phyloP scores from a whole-genome alignment of 1,140 invertebrate genomes.

The Nebria ingens region DNA sequence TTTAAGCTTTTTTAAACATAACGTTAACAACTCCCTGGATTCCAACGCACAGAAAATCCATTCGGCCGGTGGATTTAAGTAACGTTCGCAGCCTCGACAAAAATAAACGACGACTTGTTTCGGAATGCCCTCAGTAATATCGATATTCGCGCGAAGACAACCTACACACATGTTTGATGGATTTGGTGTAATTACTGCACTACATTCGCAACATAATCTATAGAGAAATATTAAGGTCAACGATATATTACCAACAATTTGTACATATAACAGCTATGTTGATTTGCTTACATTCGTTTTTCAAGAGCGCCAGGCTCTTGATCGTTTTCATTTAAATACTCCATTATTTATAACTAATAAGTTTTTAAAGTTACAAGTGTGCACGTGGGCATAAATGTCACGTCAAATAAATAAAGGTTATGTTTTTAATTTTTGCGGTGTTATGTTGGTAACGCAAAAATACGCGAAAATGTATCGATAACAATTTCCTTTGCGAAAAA shows the following conservation, averaged over 20 bases:
- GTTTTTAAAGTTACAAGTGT: not conserved
- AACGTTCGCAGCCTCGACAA: slow-evolving; percentile 88
- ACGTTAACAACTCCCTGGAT: slow-evolving; percentile 80
- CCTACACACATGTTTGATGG: slow-evolving; percentile 95
- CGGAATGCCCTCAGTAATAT: slow-evolving; percentile 93
- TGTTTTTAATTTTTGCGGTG: no score
- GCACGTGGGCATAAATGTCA: no score
- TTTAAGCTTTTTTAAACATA: slow-evolving; percentile 93
- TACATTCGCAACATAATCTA: slow-evolving; percentile 74
- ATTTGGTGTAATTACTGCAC: slow-evolving; percentile 79
- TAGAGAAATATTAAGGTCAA: slow-evolving; percentile 17
- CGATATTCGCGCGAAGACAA: slow-evolving; percentile 81
- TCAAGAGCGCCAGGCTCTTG: not conserved
- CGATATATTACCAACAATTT: not conserved
- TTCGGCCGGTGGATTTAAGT: slow-evolving; percentile 84
- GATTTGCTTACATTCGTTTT: not conserved
- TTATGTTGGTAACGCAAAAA: no score
- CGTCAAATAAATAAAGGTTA: no score
- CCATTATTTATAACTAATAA: not conserved
- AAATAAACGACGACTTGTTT: slow-evolving; percentile 86
- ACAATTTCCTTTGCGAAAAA: no score
- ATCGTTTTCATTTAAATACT: not conserved
- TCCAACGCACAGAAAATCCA: slow-evolving; percentile 87
- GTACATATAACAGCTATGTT: no score
- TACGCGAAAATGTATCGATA: no score